Percentiles rank a stretch among this genome's conserved stretches.
Evolutionary conservation across 2,797 vertebrate species (phyloP).

Genomic region (Rhinatrema bivittatum): DNA sequence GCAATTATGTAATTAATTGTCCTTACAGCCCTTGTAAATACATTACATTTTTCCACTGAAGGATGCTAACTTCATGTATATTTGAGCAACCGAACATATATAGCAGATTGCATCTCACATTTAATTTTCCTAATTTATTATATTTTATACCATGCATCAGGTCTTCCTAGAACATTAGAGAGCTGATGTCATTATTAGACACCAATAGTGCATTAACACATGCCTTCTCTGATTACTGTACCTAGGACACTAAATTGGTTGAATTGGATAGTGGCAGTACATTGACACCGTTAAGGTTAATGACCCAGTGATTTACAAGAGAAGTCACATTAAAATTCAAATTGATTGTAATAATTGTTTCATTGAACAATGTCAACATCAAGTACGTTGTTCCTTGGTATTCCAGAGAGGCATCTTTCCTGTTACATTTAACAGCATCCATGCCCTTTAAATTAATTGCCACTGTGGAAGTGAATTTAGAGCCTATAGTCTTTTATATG

Average conservation of each 20-base stretch:
- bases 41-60: too few species aligned
- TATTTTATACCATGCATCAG: conserved; percentile 43
- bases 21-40: too few species aligned
- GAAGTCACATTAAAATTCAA: conserved; percentile 67
- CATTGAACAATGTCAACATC: conserved; percentile 52
- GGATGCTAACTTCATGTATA: too few species aligned
- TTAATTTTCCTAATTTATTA: too few species aligned
- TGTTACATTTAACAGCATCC: conserved; percentile 1
- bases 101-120: too few species aligned
- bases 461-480: neutral
- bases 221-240: conserved; percentile 52
- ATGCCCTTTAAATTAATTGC: conserved; percentile 7
- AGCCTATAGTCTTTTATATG: too few species aligned
- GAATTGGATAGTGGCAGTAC: conserved; percentile 61
- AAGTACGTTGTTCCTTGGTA: conserved; percentile 48
- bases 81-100: too few species aligned
- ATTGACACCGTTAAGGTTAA: conserved; percentile 69
- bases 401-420: conserved; percentile 24
- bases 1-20: too few species aligned
- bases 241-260: conserved; percentile 58
- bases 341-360: conserved; percentile 70
- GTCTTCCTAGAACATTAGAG: conserved; percentile 43
- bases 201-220: conserved; percentile 59
- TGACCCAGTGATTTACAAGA: conserved; percentile 70
- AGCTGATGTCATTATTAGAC: conserved; percentile 53